Evolutionary conservation across 2,113 vertebrate species (phyloP), one percentile per base, ranked within the genome.

Genomic region (Catharus minimus): DNA sequence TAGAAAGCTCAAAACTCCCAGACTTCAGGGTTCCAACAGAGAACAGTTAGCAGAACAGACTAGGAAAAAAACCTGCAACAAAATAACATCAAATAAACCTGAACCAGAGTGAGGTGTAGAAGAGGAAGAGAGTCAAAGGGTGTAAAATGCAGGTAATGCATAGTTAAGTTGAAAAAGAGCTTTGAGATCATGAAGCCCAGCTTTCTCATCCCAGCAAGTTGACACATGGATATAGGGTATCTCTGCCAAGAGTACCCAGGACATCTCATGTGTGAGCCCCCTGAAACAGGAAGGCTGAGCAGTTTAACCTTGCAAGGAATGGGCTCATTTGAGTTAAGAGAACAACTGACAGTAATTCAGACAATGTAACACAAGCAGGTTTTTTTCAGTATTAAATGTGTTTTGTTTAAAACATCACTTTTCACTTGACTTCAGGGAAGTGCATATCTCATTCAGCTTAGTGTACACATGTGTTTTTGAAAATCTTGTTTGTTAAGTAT

Each of bases 151-250:
- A 46, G 19, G 5, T 38, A 39, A n/a, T 2, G 3, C 17, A 56
- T 6, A 24, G 2, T 28, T 52, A 24, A 66, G 19, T 21, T 28
- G 27, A 28, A 58, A 38, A 38, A 58, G 8, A 2, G 27, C 15
- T 57, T 50, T 28, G 57, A 23, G 27, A 9, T 24, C 10, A 0
- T 65, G 23, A 24, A 24, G 7, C 19, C 44, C 13, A 23, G 2
- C 15, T 10, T 7, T 28, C 13, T 47, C 5, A 30, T 53, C 16
- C 71, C 2, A 61, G 17, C 0, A 0, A 84, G 36, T 1, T 1
- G 3, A 61, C 20, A 41, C 24, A 33, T 0, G 32, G 55, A 30
- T 16, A 17, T 5, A 32, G 19, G 7, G 9, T 27, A 57, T 10
- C 4, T 43, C 60, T 74, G 21, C 15, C 43, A 28, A 69, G 13